Evolutionary conservation across 2,113 vertebrate species (phyloP).

Genomic region (Pungitius pungitius): DNA sequence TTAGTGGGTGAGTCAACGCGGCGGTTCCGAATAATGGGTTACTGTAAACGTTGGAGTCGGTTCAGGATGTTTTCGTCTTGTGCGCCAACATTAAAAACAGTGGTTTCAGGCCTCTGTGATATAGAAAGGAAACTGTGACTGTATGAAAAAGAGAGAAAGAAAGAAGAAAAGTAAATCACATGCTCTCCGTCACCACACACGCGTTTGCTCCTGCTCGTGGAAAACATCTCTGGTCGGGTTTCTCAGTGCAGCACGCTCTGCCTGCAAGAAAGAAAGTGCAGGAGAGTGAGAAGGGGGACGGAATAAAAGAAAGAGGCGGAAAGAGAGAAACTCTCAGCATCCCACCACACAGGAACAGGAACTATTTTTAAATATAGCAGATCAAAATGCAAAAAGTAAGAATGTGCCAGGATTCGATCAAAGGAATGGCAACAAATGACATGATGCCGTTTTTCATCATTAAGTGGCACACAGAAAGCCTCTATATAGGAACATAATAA

Average conservation of each 20-base stretch:
- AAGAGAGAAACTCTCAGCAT: conserved; percentile 1
- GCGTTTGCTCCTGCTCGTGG: too few relatives aligned
- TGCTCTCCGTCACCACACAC: conserved; percentile 38
- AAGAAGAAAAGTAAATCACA: conserved; percentile 42
- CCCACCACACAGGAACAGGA: not conserved
- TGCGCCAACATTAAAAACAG: conserved; percentile 46
- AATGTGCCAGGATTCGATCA: not conserved
- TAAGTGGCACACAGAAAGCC: not conserved
- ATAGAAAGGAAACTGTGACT: not conserved
- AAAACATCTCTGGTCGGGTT: conserved; percentile 17
- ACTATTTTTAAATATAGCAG: not conserved
- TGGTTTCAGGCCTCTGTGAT: conserved; percentile 34
- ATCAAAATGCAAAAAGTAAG: not conserved
- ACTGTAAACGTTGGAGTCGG: conserved; percentile 54
- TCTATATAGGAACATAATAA: conserved; percentile 1
- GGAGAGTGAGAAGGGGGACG: not conserved
- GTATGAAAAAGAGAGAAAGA: not conserved
- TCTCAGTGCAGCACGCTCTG: conserved; percentile 38
- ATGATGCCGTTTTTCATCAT: not conserved
- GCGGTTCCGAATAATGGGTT: conserved; percentile 50
- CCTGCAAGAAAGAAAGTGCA: conserved; percentile 9
- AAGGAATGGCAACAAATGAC: not conserved
- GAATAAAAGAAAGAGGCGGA: conserved; percentile 5
- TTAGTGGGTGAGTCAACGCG: conserved; percentile 53
- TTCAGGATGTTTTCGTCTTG: conserved; percentile 24